A percentile compares a stretch with the other conserved stretches of the same genome.
These are phyloP conservation scores for Eleutherodactylus coqui DNA, from an alignment of 2,797 vertebrate genomes.

Conservation along the genomic window DNA sequence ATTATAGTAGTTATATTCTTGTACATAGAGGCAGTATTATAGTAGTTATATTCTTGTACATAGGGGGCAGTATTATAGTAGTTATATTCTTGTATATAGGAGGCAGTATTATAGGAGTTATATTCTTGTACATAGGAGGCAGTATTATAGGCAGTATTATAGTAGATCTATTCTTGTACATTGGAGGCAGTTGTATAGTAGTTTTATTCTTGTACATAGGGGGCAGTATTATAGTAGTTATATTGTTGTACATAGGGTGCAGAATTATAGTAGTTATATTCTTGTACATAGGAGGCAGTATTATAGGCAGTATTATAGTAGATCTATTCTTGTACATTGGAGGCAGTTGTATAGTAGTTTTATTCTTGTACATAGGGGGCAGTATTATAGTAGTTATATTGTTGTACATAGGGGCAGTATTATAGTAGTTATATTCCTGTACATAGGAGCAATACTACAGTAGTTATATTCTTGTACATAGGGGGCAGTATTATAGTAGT, in stretches of 20 bases:
- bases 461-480: slow-evolving; percentile 3
- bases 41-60: slow-evolving; percentile 7
- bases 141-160: too few species aligned
- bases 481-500: not conserved
- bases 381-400: too few species aligned
- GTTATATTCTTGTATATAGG: not conserved
- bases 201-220: slow-evolving; percentile 1
- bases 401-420: too few species aligned
- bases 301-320: slow-evolving; percentile 5
- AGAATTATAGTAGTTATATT: not conserved
- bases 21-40: not conserved
- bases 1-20: not conserved
- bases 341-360: not conserved
- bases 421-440: not conserved
- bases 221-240: too few species aligned
- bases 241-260: too few species aligned
- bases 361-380: not conserved
- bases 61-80: not conserved
- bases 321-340: not conserved
- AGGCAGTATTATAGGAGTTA: not conserved
- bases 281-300: not conserved
- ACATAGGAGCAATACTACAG: not conserved
- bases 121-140: not conserved
- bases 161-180: not conserved
- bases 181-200: not conserved